Base-by-base conservation (phyloP, 2,888 invertebrate genomes). In the Caenorhabditis afra region DNA sequence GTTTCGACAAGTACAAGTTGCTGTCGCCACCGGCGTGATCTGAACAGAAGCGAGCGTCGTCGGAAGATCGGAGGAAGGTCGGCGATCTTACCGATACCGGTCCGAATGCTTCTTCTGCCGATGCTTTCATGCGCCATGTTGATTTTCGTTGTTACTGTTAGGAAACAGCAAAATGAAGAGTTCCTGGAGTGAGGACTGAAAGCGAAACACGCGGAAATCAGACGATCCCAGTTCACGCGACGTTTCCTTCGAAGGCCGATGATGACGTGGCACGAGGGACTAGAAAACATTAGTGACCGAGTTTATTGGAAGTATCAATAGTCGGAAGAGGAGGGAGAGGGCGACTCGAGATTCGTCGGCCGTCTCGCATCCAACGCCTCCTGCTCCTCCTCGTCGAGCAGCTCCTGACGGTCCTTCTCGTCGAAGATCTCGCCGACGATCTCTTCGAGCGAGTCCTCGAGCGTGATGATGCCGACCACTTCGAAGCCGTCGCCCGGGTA, bases 371-470 rank as follows among this genome's bases (percentile, higher is more conserved):
- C n/a, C 29, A 29, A 7, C 29, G 29, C 3, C 29, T 29, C 29
- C 29, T 29, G 4, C 7, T 29, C 29, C 29, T 29, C 7, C 29
- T 29, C 29, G 29, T 7, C 29, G 29, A 5, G 4, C 29, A 29
- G 29, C 7, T 7, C 29, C 7, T 29, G 4, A 3, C 29, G 29
- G 61, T 84, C 84, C 53, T 81, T 84, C 45, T 84, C 84, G 57
- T 84, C 84, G 1, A 76, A 44, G 20, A 84, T 84, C 35, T 82
- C 84, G 5, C 84, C 84, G 55, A 82, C 71, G 37, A 84, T 75
- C 50, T 82, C 79, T 44, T 84, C 84, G 39, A 84, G 71, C 52
- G 73, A 77, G 53, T 84, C 84, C 44, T 84, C 84, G 20, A 84
- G 35, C 1, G 84, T 82, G n/a, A 84, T 68, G 35, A 84, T 75